Percentiles rank a stretch among this genome's conserved stretches.
Evolutionary conservation across 2,888 invertebrate species (phyloP).

Genomic region (Hecatera dysodea): DNA sequence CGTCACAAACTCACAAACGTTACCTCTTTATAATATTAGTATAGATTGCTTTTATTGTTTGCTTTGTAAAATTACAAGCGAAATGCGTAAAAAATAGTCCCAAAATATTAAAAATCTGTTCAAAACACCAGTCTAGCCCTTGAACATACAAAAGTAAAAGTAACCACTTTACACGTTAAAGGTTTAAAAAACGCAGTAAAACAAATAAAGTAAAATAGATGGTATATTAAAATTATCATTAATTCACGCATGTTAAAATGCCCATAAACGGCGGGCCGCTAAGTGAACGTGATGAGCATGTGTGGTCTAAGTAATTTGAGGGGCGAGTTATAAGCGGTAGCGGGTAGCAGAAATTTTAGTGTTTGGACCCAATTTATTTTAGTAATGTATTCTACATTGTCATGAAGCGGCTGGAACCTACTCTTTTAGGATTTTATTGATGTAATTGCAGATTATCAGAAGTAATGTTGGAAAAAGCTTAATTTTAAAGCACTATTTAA

Average conservation of each 20-base stretch:
- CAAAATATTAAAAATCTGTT: neutral
- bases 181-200: conserved; percentile 30
- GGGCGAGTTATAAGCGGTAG: conserved; percentile 7
- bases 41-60: too few species aligned
- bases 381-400: too few species aligned
- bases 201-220: conserved; percentile 53
- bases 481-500: fast-evolving
- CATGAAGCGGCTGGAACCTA: too few species aligned
- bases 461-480: neutral
- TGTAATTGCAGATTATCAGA: too few species aligned
- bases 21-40: too few species aligned
- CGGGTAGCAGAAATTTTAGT: conserved; percentile 1
- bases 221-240: conserved; percentile 62
- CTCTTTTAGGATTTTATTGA: neutral
- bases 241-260: conserved; percentile 61
- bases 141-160: neutral
- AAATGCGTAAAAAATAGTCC: too few species aligned
- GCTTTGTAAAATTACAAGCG: too few species aligned
- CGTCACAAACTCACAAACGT: too few species aligned
- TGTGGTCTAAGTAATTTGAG: conserved; percentile 54
- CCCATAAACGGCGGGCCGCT: conserved; percentile 55
- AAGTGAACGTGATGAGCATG: conserved; percentile 63
- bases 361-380: fast-evolving
- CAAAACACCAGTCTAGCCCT: neutral
- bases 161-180: neutral